Conservation (phyloP, 2,888 invertebrate genomes). For the Deilephila elpenor region DNA sequence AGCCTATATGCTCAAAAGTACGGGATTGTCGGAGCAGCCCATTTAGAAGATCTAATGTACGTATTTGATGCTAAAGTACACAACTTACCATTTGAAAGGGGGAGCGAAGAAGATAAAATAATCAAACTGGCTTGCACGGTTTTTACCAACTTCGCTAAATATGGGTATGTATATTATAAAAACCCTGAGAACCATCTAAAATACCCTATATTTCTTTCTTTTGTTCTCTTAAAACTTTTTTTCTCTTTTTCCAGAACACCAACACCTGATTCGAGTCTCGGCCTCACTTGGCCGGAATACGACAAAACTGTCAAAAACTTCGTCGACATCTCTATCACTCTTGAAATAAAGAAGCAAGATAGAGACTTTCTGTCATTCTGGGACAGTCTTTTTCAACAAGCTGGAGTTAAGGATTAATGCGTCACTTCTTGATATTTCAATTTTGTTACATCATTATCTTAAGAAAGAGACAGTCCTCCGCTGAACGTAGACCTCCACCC, state of each 20-base stretch:
- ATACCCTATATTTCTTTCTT: no score
- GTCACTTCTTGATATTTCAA: neutral
- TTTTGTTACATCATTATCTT: neutral
- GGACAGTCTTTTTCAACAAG: neutral
- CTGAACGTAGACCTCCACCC: neutral
- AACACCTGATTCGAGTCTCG: conserved; percentile 59
- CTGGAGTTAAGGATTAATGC: neutral
- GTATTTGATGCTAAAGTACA: conserved; percentile 56
- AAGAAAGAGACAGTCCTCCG: no score
- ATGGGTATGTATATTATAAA: conserved; percentile 55
- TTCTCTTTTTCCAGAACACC: conserved; percentile 58
- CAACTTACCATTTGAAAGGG: conserved; percentile 52
- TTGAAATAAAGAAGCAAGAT: neutral
- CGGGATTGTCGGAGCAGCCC: conserved; percentile 56
- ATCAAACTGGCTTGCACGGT: conserved; percentile 56
- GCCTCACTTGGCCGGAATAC: conserved; percentile 61
- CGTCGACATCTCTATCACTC: conserved; percentile 58
- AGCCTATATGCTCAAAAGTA: conserved; percentile 50
- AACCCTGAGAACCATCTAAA: no score
- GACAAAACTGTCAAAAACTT: conserved; percentile 47
- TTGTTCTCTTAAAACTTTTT: neutral
- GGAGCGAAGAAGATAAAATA: conserved; percentile 53
- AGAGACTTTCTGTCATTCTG: neutral
- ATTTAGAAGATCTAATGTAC: conserved; percentile 66
- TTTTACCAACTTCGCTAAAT: conserved; percentile 69